Conservation (phyloP, 1,140 invertebrate species). For the Psix sp. region DNA sequence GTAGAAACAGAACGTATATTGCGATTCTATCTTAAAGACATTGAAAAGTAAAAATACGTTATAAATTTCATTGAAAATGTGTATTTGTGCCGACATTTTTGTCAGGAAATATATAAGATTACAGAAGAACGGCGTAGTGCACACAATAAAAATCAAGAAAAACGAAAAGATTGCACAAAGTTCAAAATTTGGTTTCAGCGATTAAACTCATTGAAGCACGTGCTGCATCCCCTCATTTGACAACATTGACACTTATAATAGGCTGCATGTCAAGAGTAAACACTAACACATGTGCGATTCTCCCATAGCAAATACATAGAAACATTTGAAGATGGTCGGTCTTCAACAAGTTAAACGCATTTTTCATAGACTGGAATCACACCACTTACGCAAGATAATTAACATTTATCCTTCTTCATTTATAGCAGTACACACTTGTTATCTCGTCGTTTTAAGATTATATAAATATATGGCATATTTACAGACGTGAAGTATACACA, state of each 20-base stretch:
- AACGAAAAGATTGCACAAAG: conserved; percentile 12
- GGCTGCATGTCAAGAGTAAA: too few species aligned
- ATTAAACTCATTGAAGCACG: too few species aligned
- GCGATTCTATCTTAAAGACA: conserved; percentile 5
- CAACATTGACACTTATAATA: too few species aligned
- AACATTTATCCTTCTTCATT: conserved; percentile 29
- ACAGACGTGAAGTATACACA: conserved; percentile 47
- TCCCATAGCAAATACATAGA: too few species aligned
- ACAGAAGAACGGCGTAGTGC: conserved; percentile 21
- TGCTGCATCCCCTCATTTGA: too few species aligned
- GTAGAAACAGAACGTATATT: too few species aligned
- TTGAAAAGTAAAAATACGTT: conserved; percentile 31
- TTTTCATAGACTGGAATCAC: background rate
- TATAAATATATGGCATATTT: conserved; percentile 48
- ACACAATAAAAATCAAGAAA: conserved; percentile 7
- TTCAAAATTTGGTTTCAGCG: background rate
- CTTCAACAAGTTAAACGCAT: too few species aligned
- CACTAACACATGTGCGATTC: too few species aligned
- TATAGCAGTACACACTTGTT: conserved; percentile 28
- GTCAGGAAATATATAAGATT: conserved; percentile 25
- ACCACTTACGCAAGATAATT: conserved; percentile 9
- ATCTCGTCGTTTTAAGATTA: conserved; percentile 41
- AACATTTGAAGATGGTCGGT: too few species aligned
- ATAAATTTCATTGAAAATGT: conserved; percentile 26
- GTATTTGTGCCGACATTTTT: conserved; percentile 27